phyloP scores from a whole-genome alignment of 2,888 invertebrate species.

The Cybosia mesomella region DNA sequence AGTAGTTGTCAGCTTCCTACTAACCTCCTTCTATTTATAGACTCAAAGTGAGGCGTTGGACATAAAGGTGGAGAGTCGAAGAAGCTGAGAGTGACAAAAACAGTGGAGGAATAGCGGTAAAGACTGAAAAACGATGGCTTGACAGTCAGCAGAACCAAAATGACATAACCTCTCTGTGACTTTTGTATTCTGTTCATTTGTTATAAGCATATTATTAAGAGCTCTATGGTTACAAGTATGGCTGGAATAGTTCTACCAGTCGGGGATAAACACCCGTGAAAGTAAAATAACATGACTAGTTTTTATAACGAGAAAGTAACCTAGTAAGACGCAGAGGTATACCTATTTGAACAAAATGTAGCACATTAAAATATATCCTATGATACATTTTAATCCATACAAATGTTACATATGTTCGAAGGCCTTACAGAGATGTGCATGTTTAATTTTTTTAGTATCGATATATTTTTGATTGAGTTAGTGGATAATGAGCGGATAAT shows the following conservation, averaged over 20 bases:
- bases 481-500: too few species aligned
- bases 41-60: background rate
- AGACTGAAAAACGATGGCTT: background rate
- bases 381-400: conserved; percentile 72
- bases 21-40: background rate
- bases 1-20: background rate
- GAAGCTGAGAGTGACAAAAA: background rate
- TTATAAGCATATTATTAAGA: too few species aligned
- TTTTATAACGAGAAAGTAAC: conserved; percentile 4
- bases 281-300: background rate
- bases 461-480: background rate
- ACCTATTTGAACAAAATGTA: conserved; percentile 72
- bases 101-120: background rate
- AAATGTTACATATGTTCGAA: conserved; percentile 73
- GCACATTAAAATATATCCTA: conserved; percentile 65
- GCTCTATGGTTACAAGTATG: background rate
- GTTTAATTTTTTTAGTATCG: background rate
- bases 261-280: background rate
- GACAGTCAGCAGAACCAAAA: background rate
- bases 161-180: background rate
- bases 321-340: conserved; percentile 55
- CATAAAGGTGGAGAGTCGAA: background rate
- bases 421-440: conserved; percentile 34
- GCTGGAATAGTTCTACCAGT: background rate
- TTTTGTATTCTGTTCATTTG: too few species aligned